A percentile compares a stretch with the other conserved stretches of the same genome.
These are phyloP conservation scores for Drosophila neutralis DNA, from an alignment of 2,888 invertebrate genomes.

Conservation along the genomic window DNA sequence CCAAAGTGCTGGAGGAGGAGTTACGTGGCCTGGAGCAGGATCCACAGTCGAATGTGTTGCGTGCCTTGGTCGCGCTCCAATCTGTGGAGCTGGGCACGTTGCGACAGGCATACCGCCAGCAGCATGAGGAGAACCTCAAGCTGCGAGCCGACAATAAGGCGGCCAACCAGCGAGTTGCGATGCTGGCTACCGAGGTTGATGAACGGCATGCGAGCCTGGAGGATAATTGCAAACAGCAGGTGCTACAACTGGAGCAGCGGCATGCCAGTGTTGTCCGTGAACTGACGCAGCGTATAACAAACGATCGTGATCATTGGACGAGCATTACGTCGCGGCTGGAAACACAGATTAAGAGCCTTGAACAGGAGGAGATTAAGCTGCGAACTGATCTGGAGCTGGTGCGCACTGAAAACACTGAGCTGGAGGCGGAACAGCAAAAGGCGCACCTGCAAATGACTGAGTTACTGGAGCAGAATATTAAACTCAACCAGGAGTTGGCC, in stretches of 20 bases:
- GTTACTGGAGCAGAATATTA: conserved; percentile 86
- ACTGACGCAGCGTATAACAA: conserved; percentile 88
- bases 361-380: conserved; percentile 89
- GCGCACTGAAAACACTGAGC: conserved; percentile 87
- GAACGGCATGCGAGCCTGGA: conserved; percentile 94
- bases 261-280: conserved; percentile 91
- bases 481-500: conserved; percentile 86
- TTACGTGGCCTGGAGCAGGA: conserved; percentile 85
- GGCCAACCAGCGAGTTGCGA: conserved; percentile 91
- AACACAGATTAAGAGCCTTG: conserved; percentile 87
- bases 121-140: conserved; percentile 92
- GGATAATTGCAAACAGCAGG: conserved; percentile 88
- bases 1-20: conserved; percentile 90
- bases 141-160: conserved; percentile 91
- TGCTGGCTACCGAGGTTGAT: conserved; percentile 95
- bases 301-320: conserved; percentile 91
- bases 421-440: conserved; percentile 88
- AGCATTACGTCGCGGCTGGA: conserved; percentile 87
- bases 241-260: conserved; percentile 90
- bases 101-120: conserved; percentile 88
- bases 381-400: conserved; percentile 87
- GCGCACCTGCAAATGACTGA: conserved; percentile 88
- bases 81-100: conserved; percentile 88
- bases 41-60: conserved; percentile 77
- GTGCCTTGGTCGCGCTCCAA: conserved; percentile 88